A percentile compares a stretch with the other conserved stretches of the same genome.
phyloP scores from a whole-genome alignment of 2,797 vertebrate species.

The Jordanella pulchra region DNA sequence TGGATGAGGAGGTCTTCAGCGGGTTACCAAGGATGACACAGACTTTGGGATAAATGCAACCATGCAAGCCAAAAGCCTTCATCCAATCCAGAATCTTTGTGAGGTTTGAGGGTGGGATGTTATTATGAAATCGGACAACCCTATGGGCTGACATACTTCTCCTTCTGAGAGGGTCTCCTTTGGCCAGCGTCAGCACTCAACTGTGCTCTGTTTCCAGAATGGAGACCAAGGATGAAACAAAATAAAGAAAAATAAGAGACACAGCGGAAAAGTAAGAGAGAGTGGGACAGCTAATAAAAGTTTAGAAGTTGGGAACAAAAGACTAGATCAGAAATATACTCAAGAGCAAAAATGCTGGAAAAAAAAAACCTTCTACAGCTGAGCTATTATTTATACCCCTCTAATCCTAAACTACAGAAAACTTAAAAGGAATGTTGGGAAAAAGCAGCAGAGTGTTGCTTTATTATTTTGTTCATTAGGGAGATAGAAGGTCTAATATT shows the following conservation, averaged over 20 bases:
- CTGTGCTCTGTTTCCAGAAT: slow-evolving; percentile 80
- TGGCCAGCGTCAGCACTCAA: slow-evolving; percentile 80
- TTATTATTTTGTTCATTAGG: not conserved
- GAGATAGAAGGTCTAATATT: not conserved
- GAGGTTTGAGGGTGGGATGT: slow-evolving; percentile 59
- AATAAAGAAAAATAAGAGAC: slow-evolving; percentile 52
- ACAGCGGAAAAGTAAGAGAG: slow-evolving; percentile 58
- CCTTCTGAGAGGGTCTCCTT: slow-evolving; percentile 79
- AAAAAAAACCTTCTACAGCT: slow-evolving; percentile 1
- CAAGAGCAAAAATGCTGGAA: slow-evolving; percentile 12
- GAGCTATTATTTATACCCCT: slow-evolving; percentile 2
- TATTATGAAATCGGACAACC: slow-evolving; percentile 67
- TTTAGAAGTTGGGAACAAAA: slow-evolving; percentile 4
- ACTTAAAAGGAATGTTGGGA: not conserved
- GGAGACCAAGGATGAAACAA: slow-evolving; percentile 57
- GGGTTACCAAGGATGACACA: slow-evolving; percentile 35
- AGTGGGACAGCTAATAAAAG: slow-evolving; percentile 43
- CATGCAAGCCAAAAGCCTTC: slow-evolving; percentile 71
- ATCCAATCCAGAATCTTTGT: slow-evolving; percentile 71
- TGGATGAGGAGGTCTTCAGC: slow-evolving; percentile 55
- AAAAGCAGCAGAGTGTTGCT: slow-evolving; percentile 3
- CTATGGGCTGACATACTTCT: slow-evolving; percentile 80
- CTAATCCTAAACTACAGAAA: slow-evolving; percentile 17
- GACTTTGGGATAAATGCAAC: slow-evolving; percentile 53
- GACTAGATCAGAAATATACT: slow-evolving; percentile 8